Conservation (phyloP, 2,888 invertebrate species). For the Cheilosia soror region DNA sequence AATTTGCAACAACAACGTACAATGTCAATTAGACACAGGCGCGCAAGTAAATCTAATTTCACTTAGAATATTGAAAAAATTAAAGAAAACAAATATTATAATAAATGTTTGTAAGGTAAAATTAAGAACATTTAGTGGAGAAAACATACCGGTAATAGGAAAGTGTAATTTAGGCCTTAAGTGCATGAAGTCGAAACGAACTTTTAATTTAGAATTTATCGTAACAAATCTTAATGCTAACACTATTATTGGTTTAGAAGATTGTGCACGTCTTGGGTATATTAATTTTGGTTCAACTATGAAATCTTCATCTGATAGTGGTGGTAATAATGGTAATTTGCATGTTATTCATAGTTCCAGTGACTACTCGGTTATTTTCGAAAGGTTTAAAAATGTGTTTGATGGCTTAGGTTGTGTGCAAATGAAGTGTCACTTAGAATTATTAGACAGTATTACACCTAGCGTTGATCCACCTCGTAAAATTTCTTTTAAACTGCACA, state of each 20-base stretch:
- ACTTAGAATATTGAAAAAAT: background rate
- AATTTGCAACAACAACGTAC: background rate
- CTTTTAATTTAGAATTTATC: slow-evolving; percentile 4
- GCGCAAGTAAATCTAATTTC: slow-evolving; percentile 23
- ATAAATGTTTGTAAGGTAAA: slow-evolving; percentile 13
- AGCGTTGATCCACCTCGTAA: slow-evolving; percentile 15
- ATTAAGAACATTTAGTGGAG: slow-evolving; percentile 6
- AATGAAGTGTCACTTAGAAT: background rate
- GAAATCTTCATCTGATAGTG: background rate
- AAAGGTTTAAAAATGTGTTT: slow-evolving; percentile 6
- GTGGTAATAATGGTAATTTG: background rate
- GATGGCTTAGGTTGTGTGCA: slow-evolving; percentile 20
- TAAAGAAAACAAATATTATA: background rate
- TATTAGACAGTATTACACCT: slow-evolving; percentile 1
- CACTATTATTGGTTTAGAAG: background rate
- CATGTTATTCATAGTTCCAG: background rate
- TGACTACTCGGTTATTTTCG: background rate
- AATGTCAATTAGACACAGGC: slow-evolving; percentile 31
- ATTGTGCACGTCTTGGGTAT: slow-evolving; percentile 7
- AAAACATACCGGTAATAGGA: slow-evolving; percentile 10
- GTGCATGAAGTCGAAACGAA: slow-evolving; percentile 7
- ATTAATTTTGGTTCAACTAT: background rate
- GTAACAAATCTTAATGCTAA: slow-evolving; percentile 14
- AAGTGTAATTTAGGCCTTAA: slow-evolving; percentile 19
- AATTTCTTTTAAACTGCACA: slow-evolving; percentile 21